Percentiles rank a stretch among this genome's conserved stretches.
Conservation (phyloP, 2,888 invertebrate species). For the Scaptomyza cyrtandrae region DNA sequence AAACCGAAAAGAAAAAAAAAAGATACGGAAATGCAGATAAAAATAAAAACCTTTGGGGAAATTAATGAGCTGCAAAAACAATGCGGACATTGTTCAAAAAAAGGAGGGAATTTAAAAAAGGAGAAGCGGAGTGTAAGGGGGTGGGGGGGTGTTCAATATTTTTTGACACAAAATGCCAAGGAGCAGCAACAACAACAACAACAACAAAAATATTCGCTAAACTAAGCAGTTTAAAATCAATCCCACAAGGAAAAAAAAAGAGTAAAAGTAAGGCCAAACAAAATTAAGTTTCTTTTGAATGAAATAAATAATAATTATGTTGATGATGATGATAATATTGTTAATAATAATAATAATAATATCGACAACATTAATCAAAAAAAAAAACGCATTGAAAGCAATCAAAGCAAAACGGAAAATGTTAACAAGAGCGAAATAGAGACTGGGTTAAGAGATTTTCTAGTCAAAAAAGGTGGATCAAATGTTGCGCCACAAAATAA, state of each 20-base stretch:
- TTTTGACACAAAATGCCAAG: slow-evolving; percentile 67
- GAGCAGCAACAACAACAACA: slow-evolving; percentile 26
- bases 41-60: slow-evolving; percentile 68
- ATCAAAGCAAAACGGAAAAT: slow-evolving; percentile 60
- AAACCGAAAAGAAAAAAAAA: slow-evolving; percentile 19
- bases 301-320: slow-evolving; percentile 32
- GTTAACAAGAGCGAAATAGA: slow-evolving; percentile 28
- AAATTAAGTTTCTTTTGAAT: slow-evolving; percentile 25
- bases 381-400: slow-evolving; percentile 60
- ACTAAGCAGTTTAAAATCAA: slow-evolving; percentile 20
- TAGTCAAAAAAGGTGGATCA: slow-evolving; percentile 47
- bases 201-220: neutral
- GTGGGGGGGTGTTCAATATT: slow-evolving; percentile 46
- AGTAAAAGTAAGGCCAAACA: slow-evolving; percentile 53
- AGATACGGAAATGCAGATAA: slow-evolving; percentile 78
- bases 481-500: slow-evolving; percentile 54
- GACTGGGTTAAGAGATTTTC: slow-evolving; percentile 6
- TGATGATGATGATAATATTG: slow-evolving; percentile 9
- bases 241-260: slow-evolving; percentile 46
- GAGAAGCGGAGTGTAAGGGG: neutral
- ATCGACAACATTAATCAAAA: slow-evolving; percentile 46
- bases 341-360: slow-evolving; percentile 40
- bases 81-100: slow-evolving; percentile 79
- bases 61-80: slow-evolving; percentile 76
- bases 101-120: no score